Evolutionary conservation across 2,888 invertebrate species (phyloP).

Genomic region (Hypena proboscidalis): DNA sequence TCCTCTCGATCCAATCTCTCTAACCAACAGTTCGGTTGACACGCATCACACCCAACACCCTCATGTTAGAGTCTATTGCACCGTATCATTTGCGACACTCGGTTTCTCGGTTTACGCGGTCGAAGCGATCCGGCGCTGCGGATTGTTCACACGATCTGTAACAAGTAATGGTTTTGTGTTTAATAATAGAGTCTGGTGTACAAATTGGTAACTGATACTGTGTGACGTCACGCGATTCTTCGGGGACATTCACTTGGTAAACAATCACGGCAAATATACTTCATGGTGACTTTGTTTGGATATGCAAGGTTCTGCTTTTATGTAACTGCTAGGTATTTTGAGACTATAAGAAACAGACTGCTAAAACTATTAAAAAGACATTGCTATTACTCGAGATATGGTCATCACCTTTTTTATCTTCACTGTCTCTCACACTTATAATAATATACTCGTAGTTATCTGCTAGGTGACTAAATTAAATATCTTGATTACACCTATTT

Average conservation of each 20-base stretch:
- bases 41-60: conserved; percentile 39
- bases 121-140: conserved; percentile 62
- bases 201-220: conserved; percentile 52
- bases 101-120: conserved; percentile 58
- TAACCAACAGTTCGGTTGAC: conserved; percentile 35
- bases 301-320: conserved; percentile 2
- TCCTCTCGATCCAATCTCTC: conserved; percentile 1
- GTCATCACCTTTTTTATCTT: too few species aligned
- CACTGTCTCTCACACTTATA: too few species aligned
- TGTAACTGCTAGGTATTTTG: too few species aligned
- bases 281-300: conserved; percentile 31
- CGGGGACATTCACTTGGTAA: conserved; percentile 24
- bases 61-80: conserved; percentile 46
- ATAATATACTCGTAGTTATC: too few species aligned
- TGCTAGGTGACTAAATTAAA: too few species aligned
- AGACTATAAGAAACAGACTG: too few species aligned
- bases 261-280: conserved; percentile 25
- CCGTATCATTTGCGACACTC: conserved; percentile 39
- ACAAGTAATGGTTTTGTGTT: conserved; percentile 68
- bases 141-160: conserved; percentile 71
- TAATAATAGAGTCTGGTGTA: conserved; percentile 58
- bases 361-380: too few species aligned
- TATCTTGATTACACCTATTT: neutral
- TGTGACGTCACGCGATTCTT: conserved; percentile 25
- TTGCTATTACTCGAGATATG: too few species aligned